phyloP scores from a whole-genome alignment of 2,888 invertebrate species.

The Hoplodrina blanda region DNA sequence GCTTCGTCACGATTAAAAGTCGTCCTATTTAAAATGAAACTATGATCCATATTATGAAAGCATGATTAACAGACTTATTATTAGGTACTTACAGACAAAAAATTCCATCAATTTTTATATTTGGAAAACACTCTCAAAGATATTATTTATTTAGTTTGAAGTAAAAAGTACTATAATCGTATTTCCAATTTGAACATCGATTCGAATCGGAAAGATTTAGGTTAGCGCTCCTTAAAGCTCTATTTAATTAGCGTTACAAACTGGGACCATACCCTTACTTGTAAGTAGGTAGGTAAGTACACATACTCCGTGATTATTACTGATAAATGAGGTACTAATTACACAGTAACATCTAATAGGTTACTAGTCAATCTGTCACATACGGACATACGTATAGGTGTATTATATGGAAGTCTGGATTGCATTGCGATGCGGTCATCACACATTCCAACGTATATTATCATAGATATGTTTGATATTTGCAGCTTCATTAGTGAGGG shows the following conservation, averaged over 20 bases:
- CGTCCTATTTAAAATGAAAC: not conserved
- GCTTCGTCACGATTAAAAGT: not conserved
- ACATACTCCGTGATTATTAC: conserved; percentile 10
- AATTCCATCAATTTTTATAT: too few species aligned
- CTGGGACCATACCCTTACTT: too few species aligned
- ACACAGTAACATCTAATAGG: conserved; percentile 23
- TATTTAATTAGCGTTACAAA: too few species aligned
- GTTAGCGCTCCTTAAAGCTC: too few species aligned
- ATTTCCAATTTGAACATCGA: too few species aligned
- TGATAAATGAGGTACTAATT: conserved; percentile 23
- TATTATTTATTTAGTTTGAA: too few species aligned
- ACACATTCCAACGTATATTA: conserved; percentile 63
- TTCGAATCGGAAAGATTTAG: too few species aligned
- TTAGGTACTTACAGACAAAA: too few species aligned
- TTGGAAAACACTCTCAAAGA: too few species aligned
- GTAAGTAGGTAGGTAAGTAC: not conserved
- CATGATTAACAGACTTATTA: too few species aligned
- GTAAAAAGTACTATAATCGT: too few species aligned
- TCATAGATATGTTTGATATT: conserved; percentile 64
- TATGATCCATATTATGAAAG: too few species aligned
- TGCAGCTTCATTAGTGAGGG: conserved; percentile 72
- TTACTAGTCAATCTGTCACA: conserved; percentile 34
- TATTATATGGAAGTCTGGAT: conserved; percentile 35
- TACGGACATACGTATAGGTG: not conserved
- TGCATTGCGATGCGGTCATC: conserved; percentile 67